phyloP scores from a whole-genome alignment of 2,888 invertebrate species.

The Plagodis pulveraria region DNA sequence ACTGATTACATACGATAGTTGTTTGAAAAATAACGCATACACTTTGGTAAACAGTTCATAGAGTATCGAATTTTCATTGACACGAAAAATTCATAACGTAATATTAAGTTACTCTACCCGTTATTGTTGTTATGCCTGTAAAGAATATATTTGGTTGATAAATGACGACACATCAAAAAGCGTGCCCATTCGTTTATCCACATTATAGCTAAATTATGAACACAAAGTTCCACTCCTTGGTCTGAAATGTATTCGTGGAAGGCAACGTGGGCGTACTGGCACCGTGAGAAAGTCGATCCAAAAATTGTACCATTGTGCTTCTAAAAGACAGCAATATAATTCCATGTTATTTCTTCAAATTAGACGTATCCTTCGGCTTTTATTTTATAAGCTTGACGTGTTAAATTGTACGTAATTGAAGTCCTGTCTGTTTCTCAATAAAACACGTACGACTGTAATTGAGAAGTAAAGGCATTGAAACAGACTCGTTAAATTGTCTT shows the following conservation, averaged over 20 bases:
- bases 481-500: conserved; percentile 38
- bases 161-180: conserved; percentile 54
- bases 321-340: conserved; percentile 52
- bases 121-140: conserved; percentile 31
- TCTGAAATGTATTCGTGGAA: conserved; percentile 75
- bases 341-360: conserved; percentile 52
- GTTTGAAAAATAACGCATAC: no score
- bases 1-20: no score
- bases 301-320: conserved; percentile 62
- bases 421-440: conserved; percentile 45
- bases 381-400: conserved; percentile 41
- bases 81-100: no score
- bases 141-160: conserved; percentile 36
- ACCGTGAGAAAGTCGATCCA: conserved; percentile 77
- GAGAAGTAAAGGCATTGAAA: conserved; percentile 39
- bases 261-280: conserved; percentile 67
- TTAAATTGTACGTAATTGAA: conserved; percentile 50
- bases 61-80: no score
- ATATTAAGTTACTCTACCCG: conserved; percentile 19
- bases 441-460: conserved; percentile 43
- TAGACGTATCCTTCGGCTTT: conserved; percentile 51
- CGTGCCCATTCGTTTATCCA: conserved; percentile 59
- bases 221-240: conserved; percentile 68
- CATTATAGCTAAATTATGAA: conserved; percentile 69
- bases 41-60: no score